These are phyloP conservation scores for Drosophila pseudotakahashii DNA, from an alignment of 2,888 invertebrate genomes.

Conservation along the genomic window DNA sequence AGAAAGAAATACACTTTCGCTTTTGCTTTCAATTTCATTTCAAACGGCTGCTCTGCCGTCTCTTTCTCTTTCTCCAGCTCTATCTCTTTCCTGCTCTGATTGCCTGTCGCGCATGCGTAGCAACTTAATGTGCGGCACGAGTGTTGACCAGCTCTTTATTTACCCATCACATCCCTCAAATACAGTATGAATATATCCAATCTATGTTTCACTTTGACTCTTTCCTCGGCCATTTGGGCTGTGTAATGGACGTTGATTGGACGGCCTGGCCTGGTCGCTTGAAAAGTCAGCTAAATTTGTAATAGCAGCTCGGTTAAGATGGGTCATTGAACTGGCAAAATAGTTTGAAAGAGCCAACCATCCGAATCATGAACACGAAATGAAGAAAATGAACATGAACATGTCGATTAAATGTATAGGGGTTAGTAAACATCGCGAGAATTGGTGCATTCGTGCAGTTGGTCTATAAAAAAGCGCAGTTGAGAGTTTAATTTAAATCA, in stretches of 20 bases:
- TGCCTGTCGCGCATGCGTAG: constrained; percentile 41
- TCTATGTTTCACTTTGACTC: constrained; percentile 20
- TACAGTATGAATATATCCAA: background rate
- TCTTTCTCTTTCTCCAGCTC: constrained; percentile 13
- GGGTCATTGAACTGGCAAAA: constrained; percentile 24
- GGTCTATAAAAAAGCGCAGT: too few species aligned
- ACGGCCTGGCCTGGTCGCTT: background rate
- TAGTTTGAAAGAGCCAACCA: constrained; percentile 8
- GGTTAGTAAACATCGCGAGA: background rate
- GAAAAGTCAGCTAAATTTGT: constrained; percentile 8
- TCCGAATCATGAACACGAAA: background rate
- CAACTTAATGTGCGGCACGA: constrained; percentile 61
- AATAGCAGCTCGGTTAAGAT: background rate
- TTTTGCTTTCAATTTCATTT: constrained; percentile 79
- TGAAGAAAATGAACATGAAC: background rate
- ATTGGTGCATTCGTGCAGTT: too few species aligned
- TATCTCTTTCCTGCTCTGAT: constrained; percentile 22
- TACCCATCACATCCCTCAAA: background rate
- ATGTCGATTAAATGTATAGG: background rate
- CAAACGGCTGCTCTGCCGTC: constrained; percentile 53
- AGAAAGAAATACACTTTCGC: constrained; percentile 77
- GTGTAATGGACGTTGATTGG: constrained; percentile 41
- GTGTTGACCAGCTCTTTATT: constrained; percentile 21
- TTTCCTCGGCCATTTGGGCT: constrained; percentile 4
- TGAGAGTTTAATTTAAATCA: too few species aligned